Conservation (phyloP, 2,113 vertebrate species). For the Heterochromis multidens region DNA sequence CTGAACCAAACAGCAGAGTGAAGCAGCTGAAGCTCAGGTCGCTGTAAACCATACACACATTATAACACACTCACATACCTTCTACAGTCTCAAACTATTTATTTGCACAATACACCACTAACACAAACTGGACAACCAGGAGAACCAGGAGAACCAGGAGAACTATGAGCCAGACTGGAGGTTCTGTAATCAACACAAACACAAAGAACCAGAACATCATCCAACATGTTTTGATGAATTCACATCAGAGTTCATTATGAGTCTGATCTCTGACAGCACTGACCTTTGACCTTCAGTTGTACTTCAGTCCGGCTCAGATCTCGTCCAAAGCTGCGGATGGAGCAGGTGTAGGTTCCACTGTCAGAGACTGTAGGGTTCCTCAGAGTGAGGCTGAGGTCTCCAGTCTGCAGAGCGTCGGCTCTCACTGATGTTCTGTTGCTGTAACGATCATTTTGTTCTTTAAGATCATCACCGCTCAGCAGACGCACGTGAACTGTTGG, state of each 20-base stretch:
- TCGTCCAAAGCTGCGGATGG: not conserved
- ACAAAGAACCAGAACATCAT: not conserved
- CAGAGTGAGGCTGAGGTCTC: not conserved
- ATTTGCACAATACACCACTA: not conserved
- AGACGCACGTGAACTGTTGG: not conserved
- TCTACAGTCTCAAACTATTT: not conserved
- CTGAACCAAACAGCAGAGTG: not conserved
- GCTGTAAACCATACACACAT: fast-evolving
- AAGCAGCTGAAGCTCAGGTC: fast-evolving
- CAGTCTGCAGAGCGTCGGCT: fast-evolving
- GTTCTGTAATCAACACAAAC: not conserved
- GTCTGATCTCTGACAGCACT: fast-evolving
- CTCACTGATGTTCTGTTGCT: not conserved
- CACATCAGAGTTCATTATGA: not conserved
- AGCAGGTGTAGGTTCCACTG: not conserved
- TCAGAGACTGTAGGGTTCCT: not conserved
- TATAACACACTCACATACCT: not conserved
- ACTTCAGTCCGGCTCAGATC: not conserved
- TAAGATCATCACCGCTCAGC: not conserved
- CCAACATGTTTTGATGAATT: fast-evolving
- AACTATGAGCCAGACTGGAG: not conserved
- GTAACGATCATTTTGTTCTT: not conserved
- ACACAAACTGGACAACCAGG: not conserved
- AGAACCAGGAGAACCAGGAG: fast-evolving
- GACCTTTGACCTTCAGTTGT: not conserved